Percentiles rank a stretch among this genome's conserved stretches.
phyloP scores from a whole-genome alignment of 2,797 vertebrate genomes.

The Muscicapa striata region DNA sequence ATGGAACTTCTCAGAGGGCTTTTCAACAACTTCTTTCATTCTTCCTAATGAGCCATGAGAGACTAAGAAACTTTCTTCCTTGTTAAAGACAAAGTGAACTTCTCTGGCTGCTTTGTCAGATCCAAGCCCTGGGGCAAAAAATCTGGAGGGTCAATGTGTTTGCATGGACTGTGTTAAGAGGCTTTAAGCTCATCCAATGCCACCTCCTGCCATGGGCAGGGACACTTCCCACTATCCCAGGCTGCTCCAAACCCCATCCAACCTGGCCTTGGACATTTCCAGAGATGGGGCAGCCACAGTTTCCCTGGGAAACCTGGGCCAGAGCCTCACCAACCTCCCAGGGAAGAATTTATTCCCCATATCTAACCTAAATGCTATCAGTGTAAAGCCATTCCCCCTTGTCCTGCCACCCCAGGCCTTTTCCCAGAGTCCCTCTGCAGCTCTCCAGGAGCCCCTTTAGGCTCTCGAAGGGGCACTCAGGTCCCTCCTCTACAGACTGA shows the following conservation, averaged over 20 bases:
- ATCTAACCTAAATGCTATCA: background rate
- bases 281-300: background rate
- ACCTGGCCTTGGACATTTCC: background rate
- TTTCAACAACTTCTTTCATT: background rate
- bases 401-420: background rate
- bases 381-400: background rate
- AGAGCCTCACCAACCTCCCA: background rate
- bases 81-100: background rate
- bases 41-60: background rate
- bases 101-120: background rate
- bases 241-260: background rate
- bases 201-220: background rate
- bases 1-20: background rate
- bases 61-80: constrained; percentile 8
- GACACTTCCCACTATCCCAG: background rate
- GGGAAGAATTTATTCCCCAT: background rate
- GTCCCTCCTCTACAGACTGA: background rate
- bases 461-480: background rate
- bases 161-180: too few species aligned
- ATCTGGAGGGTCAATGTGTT: background rate
- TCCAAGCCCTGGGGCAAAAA: background rate
- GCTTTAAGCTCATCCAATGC: background rate
- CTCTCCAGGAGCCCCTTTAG: background rate
- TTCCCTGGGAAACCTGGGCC: accelerated
- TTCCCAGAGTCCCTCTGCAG: background rate